These are phyloP conservation scores for Enteromius unitaeniatus DNA, from an alignment of 2,797 vertebrate species.

Conservation along the genomic window DNA sequence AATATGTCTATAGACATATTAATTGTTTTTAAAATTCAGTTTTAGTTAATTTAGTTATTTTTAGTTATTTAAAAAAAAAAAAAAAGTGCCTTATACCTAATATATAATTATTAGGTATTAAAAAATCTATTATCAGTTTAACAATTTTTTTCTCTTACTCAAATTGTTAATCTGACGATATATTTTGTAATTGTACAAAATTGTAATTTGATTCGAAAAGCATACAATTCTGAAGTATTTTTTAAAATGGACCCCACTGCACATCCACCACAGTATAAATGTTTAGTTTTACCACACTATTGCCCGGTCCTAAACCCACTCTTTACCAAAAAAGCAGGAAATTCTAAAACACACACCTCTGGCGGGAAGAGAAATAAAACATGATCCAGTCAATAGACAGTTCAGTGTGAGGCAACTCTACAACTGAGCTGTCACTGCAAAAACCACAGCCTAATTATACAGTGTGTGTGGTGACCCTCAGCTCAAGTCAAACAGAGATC, in stretches of 20 bases:
- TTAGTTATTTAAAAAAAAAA: too few relatives aligned
- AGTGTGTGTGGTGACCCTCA: constrained; percentile 33
- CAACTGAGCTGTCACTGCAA: constrained; percentile 40
- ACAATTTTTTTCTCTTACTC: too few relatives aligned
- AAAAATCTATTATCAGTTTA: too few relatives aligned
- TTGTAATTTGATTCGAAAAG: neutral
- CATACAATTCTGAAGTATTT: neutral
- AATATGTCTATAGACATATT: too few relatives aligned
- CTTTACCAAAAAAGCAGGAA: constrained; percentile 8
- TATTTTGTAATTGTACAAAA: neutral
- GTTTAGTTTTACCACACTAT: neutral
- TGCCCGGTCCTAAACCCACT: neutral
- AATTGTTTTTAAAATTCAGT: too few relatives aligned
- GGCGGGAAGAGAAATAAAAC: constrained; percentile 13
- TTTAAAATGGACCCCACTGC: neutral
- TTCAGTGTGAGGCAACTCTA: constrained; percentile 34
- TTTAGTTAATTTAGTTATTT: too few relatives aligned
- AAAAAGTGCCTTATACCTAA: too few relatives aligned
- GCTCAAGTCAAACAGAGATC: constrained; percentile 33
- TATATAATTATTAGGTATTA: too few relatives aligned
- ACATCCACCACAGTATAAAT: neutral
- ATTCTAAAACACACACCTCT: neutral
- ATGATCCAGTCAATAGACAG: constrained; percentile 6
- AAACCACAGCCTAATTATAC: constrained; percentile 52
- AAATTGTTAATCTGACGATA: too few relatives aligned